Evolutionary conservation across 2,113 vertebrate genomes (phyloP).

Genomic region (Gallinago jamesoni): DNA sequence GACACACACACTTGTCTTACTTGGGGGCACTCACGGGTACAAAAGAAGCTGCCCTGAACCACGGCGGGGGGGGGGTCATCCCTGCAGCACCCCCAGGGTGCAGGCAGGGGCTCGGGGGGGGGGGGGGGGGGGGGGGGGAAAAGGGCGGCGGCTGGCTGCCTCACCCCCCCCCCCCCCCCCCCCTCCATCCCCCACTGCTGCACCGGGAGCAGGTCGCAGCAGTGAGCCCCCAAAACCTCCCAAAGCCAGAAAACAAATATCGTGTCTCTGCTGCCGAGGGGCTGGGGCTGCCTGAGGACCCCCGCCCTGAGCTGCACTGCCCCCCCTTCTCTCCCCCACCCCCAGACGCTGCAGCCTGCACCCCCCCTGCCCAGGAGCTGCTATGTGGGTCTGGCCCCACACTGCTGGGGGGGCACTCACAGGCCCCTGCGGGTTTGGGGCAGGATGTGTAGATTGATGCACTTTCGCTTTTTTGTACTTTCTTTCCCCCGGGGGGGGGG

Average conservation of each 20-base stretch:
- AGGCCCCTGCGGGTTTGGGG: background rate
- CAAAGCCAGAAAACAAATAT: background rate
- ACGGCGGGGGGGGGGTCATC: background rate
- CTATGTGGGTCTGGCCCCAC: background rate
- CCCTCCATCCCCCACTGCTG: background rate
- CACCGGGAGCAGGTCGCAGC: background rate
- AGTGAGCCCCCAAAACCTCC: background rate
- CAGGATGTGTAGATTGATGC: background rate
- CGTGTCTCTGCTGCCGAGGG: background rate
- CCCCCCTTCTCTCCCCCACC: too few species aligned
- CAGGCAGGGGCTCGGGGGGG: background rate
- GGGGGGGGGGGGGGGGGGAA: too few species aligned
- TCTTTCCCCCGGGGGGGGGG: background rate
- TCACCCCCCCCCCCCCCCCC: too few species aligned
- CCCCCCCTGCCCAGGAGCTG: background rate
- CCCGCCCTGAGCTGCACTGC: background rate
- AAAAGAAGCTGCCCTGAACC: background rate
- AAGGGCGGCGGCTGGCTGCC: too few species aligned
- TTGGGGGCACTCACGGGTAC: background rate
- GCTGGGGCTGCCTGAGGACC: background rate
- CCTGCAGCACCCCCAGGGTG: background rate
- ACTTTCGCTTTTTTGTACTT: constrained; percentile 62
- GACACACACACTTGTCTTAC: background rate
- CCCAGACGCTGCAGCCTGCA: background rate
- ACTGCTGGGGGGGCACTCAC: background rate